Base-by-base conservation (phyloP, 1,140 invertebrate genomes). In the Oedothorax gibbosus region DNA sequence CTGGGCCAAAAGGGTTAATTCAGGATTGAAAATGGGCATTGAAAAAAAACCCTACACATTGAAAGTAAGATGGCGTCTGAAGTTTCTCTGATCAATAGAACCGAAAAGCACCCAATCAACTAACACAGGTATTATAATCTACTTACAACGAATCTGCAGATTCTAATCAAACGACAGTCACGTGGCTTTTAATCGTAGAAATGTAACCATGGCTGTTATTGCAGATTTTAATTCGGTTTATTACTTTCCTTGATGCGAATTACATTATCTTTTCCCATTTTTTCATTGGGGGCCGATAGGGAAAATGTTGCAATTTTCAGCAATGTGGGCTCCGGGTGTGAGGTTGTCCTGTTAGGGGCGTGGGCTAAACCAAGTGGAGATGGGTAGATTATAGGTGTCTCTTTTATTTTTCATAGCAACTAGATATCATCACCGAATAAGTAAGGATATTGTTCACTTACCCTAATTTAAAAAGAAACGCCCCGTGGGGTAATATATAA, bases 301-400 rank as follows among this genome's bases (percentile, higher is more conserved):
- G 35, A 18, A 71, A 64, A 73, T 82, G 60, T 73, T 64, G 80
- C 80, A 51, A n/a, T 54, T 82, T 82, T 64, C 14, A 35, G 68
- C 69, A 81, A 56, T 81, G 78, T 81, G 69, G n/a, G 66, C 62
- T 53, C 71, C 56, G 49, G 50, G 62, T 71, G 66, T 69, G 14
- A 49, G 51, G 60, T 71, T 69, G 53, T 64, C 68, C 56, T 21
- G 69, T 73, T 82, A 73, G n/a, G 80, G 80, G 80, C 80, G 80
- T 82, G n/a, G 80, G 80, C 73, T 82, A 82, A n/a, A n/a, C n/a
- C 64, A 68, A 57, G 80, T 68, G 56, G 80, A 82, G 80, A 82
- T 82, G n/a, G 68, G 80, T 72, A 82, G 80, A 82, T 82, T 82
- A 82, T 73, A 82, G 80, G 78, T 82, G 80, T 82, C 80, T 82